Base-by-base conservation (phyloP, 2,797 vertebrate genomes). In the Eulemur coronatus region DNA sequence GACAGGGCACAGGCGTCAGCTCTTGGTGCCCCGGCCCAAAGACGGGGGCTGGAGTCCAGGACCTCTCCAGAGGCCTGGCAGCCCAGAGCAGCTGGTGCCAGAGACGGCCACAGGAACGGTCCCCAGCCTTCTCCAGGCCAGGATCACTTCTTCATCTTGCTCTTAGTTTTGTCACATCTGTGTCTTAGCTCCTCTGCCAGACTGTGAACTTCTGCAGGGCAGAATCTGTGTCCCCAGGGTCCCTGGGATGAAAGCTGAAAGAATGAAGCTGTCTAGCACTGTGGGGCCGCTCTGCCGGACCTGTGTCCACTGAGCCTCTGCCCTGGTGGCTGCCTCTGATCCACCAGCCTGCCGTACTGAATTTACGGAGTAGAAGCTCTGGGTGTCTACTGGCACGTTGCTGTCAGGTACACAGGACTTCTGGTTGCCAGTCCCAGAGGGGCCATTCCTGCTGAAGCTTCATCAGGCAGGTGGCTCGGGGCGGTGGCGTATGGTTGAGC, bases 201-300 rank as follows among this genome's bases (percentile, higher is more conserved):
- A 69, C 81, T 57, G 38, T 9, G 75, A 87, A 75, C 5, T 89
- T 50, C 85, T 46, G 17, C 46, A 55, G 9, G 33, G 75, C 33
- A 73, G 41, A 67, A 14, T 65, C 22, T 10, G 69, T 17, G 76
- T 65, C 69, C 67, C 52, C 24, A 13, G 35, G 63, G 4, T 65
- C 30, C 22, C 20, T 13, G 28, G 26, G 57, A 26, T 26, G 59
- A 61, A 81, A 72, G 89, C 57, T 70, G 69, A 67, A 92, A 76
- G 33, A 57, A 72, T 12, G 14, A 52, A 79, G 43, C 26, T 30
- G 10, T 24, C 61, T 5, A 55, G 65, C 0, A 0, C 61, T 7
- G 9, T 2, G 10, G 20, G 52, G 50, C 30, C 3, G 0, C 5
- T 46, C 43, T 0, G 1, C 55, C 0, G 5, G 26, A 46, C 55